phyloP scores from a whole-genome alignment of 2,113 vertebrate genomes.

The Leucoraja erinaceus region DNA sequence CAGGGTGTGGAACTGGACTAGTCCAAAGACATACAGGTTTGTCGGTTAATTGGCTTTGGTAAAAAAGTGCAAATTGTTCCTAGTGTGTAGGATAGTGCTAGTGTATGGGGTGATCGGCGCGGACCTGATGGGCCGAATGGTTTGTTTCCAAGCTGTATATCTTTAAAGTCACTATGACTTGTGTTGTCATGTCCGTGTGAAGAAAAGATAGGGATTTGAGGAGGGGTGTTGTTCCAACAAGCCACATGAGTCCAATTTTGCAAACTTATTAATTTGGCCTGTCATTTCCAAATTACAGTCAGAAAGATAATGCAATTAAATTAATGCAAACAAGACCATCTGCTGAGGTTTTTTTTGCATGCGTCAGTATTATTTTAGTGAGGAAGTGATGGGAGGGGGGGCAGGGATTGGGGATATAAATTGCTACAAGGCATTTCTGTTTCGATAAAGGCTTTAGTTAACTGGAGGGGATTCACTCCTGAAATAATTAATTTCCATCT shows the following conservation, averaged over 20 bases:
- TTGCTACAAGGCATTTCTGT: background rate
- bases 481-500: too few species aligned
- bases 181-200: background rate
- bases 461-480: too few species aligned
- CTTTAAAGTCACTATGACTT: background rate
- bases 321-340: background rate
- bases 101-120: too few species aligned
- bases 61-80: too few species aligned
- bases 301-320: constrained; percentile 29
- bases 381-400: background rate
- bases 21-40: too few species aligned
- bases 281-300: constrained; percentile 8
- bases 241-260: background rate
- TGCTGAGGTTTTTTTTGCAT: background rate
- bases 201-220: background rate
- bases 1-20: background rate
- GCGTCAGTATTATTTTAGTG: background rate
- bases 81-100: too few species aligned
- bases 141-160: too few species aligned
- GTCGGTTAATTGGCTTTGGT: too few species aligned
- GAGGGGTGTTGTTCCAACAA: background rate
- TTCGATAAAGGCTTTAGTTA: background rate
- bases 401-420: background rate
- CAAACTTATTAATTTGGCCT: constrained; percentile 29
- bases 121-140: too few species aligned